phyloP scores from a whole-genome alignment of 2,797 vertebrate species.

The Periparus ater region DNA sequence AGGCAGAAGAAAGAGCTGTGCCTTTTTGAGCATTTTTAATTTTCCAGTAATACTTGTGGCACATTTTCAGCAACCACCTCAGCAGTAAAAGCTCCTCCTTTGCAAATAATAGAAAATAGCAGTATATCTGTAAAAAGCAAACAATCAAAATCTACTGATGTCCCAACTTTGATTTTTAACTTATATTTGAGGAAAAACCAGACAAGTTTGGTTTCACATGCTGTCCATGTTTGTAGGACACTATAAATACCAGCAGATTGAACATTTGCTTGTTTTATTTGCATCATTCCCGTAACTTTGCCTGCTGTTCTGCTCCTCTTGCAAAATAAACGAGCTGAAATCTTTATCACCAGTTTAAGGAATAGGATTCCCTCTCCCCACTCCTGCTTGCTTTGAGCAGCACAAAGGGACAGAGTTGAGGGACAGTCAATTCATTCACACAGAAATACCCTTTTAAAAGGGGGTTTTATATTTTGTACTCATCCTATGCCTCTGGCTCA shows the following conservation, averaged over 20 bases:
- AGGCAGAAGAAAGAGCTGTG: not conserved
- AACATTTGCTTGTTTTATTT: not conserved
- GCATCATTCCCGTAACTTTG: not conserved
- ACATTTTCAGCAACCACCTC: not conserved
- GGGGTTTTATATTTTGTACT: not conserved
- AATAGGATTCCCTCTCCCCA: not conserved
- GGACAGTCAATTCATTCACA: not conserved
- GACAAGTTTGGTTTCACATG: not conserved
- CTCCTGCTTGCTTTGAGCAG: not conserved
- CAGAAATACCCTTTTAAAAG: not conserved
- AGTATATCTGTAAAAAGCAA: not conserved
- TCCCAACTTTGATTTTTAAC: not conserved
- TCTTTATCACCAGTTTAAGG: not conserved
- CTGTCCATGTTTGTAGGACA: not conserved
- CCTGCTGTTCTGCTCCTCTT: not conserved
- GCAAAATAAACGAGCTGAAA: not conserved
- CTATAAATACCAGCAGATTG: not conserved
- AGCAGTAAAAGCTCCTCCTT: not conserved
- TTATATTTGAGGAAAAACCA: not conserved
- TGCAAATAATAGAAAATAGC: not conserved
- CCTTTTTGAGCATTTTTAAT: not conserved
- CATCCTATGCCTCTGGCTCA: not conserved
- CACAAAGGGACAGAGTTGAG: not conserved
- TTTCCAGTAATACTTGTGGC: fast-evolving
- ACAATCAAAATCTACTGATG: not conserved